Percentiles rank a stretch among this genome's conserved stretches.
Conservation (phyloP, 2,888 invertebrate genomes). For the Melanostoma scalare region DNA sequence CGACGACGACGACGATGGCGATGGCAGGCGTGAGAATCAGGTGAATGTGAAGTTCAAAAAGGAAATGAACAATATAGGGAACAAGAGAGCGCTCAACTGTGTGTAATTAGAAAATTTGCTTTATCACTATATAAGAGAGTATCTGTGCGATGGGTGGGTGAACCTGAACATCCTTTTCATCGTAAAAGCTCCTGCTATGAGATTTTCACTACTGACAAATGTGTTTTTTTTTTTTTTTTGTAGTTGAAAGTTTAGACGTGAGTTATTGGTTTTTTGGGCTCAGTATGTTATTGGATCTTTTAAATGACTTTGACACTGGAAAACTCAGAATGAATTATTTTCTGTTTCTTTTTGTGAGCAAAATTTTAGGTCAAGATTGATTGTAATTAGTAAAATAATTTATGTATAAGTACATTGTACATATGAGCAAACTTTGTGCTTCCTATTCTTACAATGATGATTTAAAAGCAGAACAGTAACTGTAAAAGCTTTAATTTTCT, state of each 20-base stretch:
- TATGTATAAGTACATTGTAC: too few species aligned
- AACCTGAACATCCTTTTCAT: slow-evolving; percentile 47
- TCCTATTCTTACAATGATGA: too few species aligned
- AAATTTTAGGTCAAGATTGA: too few species aligned
- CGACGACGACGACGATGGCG: background rate
- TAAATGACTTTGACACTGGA: slow-evolving; percentile 52
- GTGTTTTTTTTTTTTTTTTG: slow-evolving; percentile 20
- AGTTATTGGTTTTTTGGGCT: slow-evolving; percentile 30
- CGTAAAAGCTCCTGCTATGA: slow-evolving; percentile 53
- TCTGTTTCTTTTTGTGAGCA: background rate
- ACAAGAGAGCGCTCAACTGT: slow-evolving; percentile 67
- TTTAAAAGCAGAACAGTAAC: too few species aligned
- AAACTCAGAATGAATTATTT: background rate
- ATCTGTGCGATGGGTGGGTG: slow-evolving; percentile 45
- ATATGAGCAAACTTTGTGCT: too few species aligned
- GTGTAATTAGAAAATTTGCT: slow-evolving; percentile 66
- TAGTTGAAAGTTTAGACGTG: slow-evolving; percentile 38
- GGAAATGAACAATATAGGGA: slow-evolving; percentile 54
- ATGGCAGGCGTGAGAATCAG: slow-evolving; percentile 41
- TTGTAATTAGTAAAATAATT: too few species aligned
- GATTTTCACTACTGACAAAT: background rate
- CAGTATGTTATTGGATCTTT: slow-evolving; percentile 52
- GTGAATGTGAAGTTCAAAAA: slow-evolving; percentile 68
- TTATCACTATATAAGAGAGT: slow-evolving; percentile 59
- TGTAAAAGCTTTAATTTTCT: too few species aligned